Evolutionary conservation across 2,888 invertebrate genomes (phyloP).

Genomic region (Rhaphigaster nebulosa): DNA sequence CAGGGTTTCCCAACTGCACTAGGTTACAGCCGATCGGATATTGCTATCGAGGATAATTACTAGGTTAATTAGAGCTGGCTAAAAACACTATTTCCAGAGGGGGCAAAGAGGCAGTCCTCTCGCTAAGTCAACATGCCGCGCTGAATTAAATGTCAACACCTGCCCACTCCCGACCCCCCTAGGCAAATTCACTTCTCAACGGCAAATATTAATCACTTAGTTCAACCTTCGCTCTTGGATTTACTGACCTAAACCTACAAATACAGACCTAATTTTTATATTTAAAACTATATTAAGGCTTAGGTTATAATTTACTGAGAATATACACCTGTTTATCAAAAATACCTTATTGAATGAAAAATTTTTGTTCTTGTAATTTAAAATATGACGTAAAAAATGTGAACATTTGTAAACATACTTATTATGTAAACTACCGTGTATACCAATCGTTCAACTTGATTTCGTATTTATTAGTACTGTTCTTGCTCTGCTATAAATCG

Average conservation of each 20-base stretch:
- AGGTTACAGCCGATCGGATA: not conserved
- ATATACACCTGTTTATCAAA: not conserved
- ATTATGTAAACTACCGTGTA: too few relatives aligned
- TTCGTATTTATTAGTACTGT: too few relatives aligned
- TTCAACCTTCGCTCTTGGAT: not conserved
- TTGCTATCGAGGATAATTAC: not conserved
- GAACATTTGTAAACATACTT: too few relatives aligned
- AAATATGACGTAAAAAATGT: too few relatives aligned
- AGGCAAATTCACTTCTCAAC: slow-evolving; percentile 2
- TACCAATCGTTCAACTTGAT: too few relatives aligned
- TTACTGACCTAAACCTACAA: not conserved
- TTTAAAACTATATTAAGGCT: not conserved
- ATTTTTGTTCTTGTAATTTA: too few relatives aligned
- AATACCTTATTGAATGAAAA: too few relatives aligned
- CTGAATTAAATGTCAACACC: slow-evolving; percentile 22
- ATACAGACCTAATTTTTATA: not conserved
- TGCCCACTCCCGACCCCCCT: not conserved
- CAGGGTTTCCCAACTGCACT: not conserved
- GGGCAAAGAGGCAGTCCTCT: not conserved
- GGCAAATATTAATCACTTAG: slow-evolving; percentile 26
- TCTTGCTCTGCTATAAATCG: too few relatives aligned
- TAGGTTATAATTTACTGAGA: not conserved
- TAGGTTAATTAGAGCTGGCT: not conserved
- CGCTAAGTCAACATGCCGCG: not conserved
- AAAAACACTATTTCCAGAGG: not conserved